Evolutionary conservation across 2,797 vertebrate genomes (phyloP).

Genomic region (Capromys pilorides): DNA sequence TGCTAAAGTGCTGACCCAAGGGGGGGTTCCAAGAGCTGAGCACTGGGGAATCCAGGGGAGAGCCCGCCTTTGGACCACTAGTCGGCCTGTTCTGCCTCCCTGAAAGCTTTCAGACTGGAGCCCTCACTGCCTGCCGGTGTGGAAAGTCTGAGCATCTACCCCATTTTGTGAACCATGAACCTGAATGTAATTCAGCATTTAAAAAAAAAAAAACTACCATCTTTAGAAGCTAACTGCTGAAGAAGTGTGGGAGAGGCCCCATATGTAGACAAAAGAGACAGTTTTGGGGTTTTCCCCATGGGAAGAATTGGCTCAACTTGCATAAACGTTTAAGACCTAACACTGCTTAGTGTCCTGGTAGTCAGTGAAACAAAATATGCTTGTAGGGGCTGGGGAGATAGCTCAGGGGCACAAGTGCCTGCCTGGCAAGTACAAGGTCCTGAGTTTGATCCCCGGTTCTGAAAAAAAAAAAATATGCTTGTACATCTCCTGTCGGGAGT

Average conservation of each 20-base stretch:
- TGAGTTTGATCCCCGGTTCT: too few species aligned
- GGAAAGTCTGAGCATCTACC: constrained; percentile 7
- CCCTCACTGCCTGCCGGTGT: constrained; percentile 49
- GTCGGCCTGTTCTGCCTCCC: neutral
- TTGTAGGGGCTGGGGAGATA: neutral
- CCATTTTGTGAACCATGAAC: neutral
- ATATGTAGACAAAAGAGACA: constrained; percentile 39
- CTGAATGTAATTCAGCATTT: constrained; percentile 24
- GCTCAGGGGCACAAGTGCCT: too few species aligned
- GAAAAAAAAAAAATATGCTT: neutral
- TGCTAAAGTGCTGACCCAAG: neutral
- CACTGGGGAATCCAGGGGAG: neutral
- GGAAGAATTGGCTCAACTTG: neutral
- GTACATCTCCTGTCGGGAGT: neutral
- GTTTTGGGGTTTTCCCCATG: neutral
- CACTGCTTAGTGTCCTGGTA: neutral
- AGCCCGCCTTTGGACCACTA: neutral
- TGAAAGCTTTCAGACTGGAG: neutral
- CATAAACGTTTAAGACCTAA: neutral
- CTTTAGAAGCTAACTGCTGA: constrained; percentile 52
- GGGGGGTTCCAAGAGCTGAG: neutral
- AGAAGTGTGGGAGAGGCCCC: constrained; percentile 25
- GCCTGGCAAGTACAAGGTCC: too few species aligned
- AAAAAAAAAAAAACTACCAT: neutral
- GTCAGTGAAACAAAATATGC: neutral